Evolutionary conservation across 2,797 vertebrate species (phyloP), one percentile per base, ranked within the genome.

Genomic region (Paramormyrops hopkinsi): DNA sequence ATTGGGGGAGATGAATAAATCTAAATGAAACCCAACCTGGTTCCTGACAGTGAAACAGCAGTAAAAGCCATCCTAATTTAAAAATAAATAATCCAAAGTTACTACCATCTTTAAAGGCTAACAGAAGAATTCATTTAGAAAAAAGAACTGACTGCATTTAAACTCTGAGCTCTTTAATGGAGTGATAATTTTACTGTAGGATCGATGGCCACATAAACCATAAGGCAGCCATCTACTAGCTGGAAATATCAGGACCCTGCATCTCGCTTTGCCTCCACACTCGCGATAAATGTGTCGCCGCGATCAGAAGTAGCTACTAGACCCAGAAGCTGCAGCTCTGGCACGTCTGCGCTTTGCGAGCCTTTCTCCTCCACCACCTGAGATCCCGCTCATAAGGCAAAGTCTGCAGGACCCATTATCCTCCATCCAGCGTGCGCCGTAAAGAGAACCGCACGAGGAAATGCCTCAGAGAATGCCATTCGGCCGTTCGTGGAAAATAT

Each of bases 371-470:
- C 89, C 88, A 54, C 90, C 92, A 93, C 94, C 93, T 95, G 93
- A 92, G 91, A 91, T 94, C 93, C 90, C 90, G 92, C 90, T 95
- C 91, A 93, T 85, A 90, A 88, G 33, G 92, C 92, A 92, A 92
- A 91, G 92, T 84, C 82, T 94, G 92, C 89, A 88, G 91, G 92
- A 94, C 90, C 92, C 90, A 7, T 93, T 93, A 91, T 92, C 91
- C 89, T 94, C 91, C 92, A 92, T 90, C 91, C 17, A 93, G 91
- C 17, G 91, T 92, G 65, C 4, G 19, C 19, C 69, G 88, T 50
- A 88, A 89, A 90, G 93, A 25, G 84, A 53, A 90, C 90, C 88
- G 89, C 89, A 33, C 0, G 90, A 73, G 86, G 90, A 56, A 44
- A 87, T 79, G 89, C 54, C 65, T 59, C 83, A 9, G 50, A 89